Base-by-base conservation (phyloP, 2,113 vertebrate genomes). In the Oreochromis aureus region DNA sequence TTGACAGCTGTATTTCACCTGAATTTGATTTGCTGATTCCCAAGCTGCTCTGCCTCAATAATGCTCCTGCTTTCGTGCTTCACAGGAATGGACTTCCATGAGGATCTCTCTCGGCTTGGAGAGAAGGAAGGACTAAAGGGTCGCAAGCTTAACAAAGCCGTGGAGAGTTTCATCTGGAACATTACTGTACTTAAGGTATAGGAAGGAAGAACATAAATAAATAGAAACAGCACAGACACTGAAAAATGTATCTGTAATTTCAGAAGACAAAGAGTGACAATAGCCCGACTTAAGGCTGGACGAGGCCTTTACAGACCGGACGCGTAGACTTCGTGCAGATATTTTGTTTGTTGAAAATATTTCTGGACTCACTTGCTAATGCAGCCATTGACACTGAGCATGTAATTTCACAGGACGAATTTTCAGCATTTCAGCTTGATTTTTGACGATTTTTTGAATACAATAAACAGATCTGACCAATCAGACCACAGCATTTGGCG, bases 111-210 rank as follows among this genome's bases (percentile, higher is more conserved):
- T 83, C 96, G 96, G 30, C 96, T 97, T 2, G 97, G 96, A 84
- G 96, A 97, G 90, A 97, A 97, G 93, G 98, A 98, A 55, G 98
- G 97, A 30, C 95, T 98, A 88, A 97, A 98, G 89, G 98, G 97
- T 16, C 96, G 96, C 18, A 98, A 98, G 88, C 95, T 97, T 58
- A 96, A 95, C 91, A 98, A 98, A 91, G 97, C 97, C 0, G 95
- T 98, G 91, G 98, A 98, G 96, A 98, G 97, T 89, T 98, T 98
- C 10, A 97, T 97, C 86, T 98, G 98, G 98, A 98, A 98, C 95
- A 97, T 97, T 91, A 97, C 97, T 3, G 97, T 97, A 46, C 95
- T 97, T 13, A 97, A 97, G 96, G 97, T 97, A 84, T 8, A 2
- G 10, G 10, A 34, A 41, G 16, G 6, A 59, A 86, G 27, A 44